These are phyloP conservation scores for Linepithema humile DNA, from an alignment of 1,140 invertebrate species.

Conservation along the genomic window DNA sequence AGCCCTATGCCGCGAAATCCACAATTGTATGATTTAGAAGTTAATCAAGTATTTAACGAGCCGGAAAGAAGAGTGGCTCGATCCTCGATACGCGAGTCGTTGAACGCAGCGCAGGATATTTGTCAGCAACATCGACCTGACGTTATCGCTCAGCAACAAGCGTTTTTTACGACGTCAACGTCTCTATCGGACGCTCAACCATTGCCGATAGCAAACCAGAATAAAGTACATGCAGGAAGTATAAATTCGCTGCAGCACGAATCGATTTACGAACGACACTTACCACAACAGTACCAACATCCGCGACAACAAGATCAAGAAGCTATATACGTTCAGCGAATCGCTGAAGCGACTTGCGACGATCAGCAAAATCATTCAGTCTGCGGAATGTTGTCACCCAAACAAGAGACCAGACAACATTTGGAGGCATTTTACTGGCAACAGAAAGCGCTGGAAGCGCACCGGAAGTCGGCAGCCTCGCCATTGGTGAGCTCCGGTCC, in stretches of 20 bases:
- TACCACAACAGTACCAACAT: not conserved
- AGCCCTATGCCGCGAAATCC: not conserved
- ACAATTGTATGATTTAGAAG: not conserved
- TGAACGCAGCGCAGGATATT: not conserved
- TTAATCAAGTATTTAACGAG: not conserved
- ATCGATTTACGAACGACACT: conserved; percentile 10
- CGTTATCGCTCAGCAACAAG: not conserved
- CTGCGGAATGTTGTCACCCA: conserved; percentile 68
- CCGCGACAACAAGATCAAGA: conserved; percentile 26
- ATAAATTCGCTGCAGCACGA: conserved; percentile 22
- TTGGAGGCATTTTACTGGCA: conserved; percentile 81
- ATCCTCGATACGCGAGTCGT: not conserved
- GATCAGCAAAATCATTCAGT: not conserved
- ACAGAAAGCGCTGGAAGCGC: conserved; percentile 78
- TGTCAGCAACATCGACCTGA: not conserved
- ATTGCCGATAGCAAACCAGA: not conserved
- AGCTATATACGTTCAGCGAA: conserved; percentile 6
- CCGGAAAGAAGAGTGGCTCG: not conserved
- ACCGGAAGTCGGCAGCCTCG: conserved; percentile 63
- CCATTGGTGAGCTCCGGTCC: conserved; percentile 23
- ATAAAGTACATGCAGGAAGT: not conserved
- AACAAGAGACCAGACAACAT: conserved; percentile 78
- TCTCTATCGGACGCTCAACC: not conserved
- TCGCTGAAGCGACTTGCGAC: conserved; percentile 9
- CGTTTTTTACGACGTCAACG: not conserved